A percentile compares a stretch with the other conserved stretches of the same genome.
Conservation (phyloP, 2,113 vertebrate species). For the Grus americana region DNA sequence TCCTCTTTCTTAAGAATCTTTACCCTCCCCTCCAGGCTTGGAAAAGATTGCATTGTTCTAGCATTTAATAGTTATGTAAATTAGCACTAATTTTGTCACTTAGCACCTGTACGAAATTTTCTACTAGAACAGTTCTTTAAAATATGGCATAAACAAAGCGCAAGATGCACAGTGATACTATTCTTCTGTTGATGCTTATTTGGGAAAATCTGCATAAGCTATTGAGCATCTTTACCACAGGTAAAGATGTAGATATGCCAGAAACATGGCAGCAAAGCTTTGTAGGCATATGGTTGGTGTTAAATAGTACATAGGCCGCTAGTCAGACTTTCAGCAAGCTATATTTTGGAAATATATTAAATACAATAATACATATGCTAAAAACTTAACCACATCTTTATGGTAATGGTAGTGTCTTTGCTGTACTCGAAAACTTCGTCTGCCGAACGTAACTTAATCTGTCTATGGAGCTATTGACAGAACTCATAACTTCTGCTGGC, state of each 20-base stretch:
- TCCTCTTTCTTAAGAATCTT: conserved; percentile 15
- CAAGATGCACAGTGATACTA: not conserved
- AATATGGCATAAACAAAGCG: conserved; percentile 18
- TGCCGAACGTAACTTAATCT: not conserved
- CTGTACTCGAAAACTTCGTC: not conserved
- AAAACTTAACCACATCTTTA: not conserved
- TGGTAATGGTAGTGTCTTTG: not conserved
- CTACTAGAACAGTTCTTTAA: conserved; percentile 13
- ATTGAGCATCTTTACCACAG: not conserved
- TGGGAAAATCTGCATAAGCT: not conserved
- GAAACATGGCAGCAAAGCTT: not conserved
- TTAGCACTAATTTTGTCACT: conserved; percentile 38
- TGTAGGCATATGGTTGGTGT: not conserved
- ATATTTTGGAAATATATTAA: not conserved
- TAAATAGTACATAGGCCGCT: not conserved
- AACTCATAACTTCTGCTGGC: conserved; percentile 53
- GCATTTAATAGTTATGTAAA: conserved; percentile 50
- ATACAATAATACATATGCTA: not conserved
- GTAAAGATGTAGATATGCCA: not conserved
- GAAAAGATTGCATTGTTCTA: conserved; percentile 48
- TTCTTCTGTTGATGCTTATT: not conserved
- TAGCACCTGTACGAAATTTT: conserved; percentile 47
- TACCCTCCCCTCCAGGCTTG: not conserved
- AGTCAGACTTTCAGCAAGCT: not conserved
- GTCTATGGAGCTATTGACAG: conserved; percentile 35